Percentiles rank a stretch among this genome's conserved stretches.
Conservation (phyloP, 2,113 vertebrate species). For the Entosphenus tridentatus region DNA sequence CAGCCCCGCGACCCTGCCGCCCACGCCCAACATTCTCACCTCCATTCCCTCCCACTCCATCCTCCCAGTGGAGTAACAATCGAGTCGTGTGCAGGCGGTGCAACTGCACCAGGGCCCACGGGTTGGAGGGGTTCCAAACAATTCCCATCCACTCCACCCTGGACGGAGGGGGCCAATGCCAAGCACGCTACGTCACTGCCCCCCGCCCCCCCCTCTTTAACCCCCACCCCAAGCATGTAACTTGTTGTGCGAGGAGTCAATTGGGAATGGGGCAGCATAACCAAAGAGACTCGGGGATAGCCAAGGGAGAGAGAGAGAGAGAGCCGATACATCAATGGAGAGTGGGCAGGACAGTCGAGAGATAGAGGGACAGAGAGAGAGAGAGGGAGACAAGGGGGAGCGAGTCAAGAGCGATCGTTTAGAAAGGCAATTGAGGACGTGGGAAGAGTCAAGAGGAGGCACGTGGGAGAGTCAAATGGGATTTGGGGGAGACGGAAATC, state of each 20-base stretch:
- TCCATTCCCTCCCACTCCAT: not conserved
- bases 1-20: not conserved
- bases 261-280: not conserved
- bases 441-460: not conserved
- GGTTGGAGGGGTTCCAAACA: no score
- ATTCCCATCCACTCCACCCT: no score
- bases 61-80: not conserved
- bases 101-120: no score
- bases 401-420: not conserved
- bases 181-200: no score
- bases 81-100: no score
- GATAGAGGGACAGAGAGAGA: conserved; percentile 1
- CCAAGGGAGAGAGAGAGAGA: not conserved
- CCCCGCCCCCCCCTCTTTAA: not conserved
- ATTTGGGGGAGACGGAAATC: no score
- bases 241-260: not conserved
- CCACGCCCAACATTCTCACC: not conserved
- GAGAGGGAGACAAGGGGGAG: not conserved
- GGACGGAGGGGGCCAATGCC: no score
- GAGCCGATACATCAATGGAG: not conserved
- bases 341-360: not conserved
- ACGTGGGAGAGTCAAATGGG: not conserved
- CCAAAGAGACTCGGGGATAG: not conserved
- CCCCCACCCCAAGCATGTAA: not conserved
- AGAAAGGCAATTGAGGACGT: not conserved